phyloP scores from a whole-genome alignment of 2,888 invertebrate genomes.

The Smittia sp. region DNA sequence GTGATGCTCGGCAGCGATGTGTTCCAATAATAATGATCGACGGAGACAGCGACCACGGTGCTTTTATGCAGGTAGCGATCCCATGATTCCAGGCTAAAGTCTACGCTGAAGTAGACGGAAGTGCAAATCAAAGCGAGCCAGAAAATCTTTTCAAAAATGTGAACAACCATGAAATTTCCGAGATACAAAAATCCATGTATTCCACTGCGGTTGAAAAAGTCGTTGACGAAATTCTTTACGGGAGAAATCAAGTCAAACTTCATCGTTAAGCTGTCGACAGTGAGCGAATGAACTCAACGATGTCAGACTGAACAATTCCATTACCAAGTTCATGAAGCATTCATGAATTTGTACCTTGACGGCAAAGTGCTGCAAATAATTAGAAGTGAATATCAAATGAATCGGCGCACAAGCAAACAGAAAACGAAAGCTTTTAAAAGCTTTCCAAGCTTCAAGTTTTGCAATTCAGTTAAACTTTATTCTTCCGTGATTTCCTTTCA shows the following conservation, averaged over 20 bases:
- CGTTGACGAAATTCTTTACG: slow-evolving; percentile 30
- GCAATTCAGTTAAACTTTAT: no score
- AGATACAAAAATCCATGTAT: slow-evolving; percentile 51
- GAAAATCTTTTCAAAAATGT: slow-evolving; percentile 47
- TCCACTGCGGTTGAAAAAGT: slow-evolving; percentile 48
- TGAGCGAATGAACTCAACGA: no score
- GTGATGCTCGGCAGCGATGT: slow-evolving; percentile 50
- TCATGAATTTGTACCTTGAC: no score
- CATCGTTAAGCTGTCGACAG: background rate
- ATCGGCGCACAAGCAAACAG: no score
- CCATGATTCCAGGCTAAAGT: slow-evolving; percentile 49
- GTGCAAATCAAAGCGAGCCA: slow-evolving; percentile 48
- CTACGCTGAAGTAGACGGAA: slow-evolving; percentile 47
- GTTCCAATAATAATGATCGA: slow-evolving; percentile 51
- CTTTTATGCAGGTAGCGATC: slow-evolving; percentile 50
- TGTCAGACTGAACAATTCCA: no score
- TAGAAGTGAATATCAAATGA: no score
- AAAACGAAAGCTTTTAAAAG: no score
- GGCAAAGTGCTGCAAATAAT: no score
- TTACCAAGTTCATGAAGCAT: no score
- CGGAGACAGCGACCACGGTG: slow-evolving; percentile 50
- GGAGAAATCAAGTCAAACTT: background rate
- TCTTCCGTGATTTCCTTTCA: no score
- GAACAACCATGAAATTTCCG: slow-evolving; percentile 44
- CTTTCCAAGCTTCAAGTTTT: no score